Conservation (phyloP, 2,113 vertebrate species). For the Vulpes vulpes region DNA sequence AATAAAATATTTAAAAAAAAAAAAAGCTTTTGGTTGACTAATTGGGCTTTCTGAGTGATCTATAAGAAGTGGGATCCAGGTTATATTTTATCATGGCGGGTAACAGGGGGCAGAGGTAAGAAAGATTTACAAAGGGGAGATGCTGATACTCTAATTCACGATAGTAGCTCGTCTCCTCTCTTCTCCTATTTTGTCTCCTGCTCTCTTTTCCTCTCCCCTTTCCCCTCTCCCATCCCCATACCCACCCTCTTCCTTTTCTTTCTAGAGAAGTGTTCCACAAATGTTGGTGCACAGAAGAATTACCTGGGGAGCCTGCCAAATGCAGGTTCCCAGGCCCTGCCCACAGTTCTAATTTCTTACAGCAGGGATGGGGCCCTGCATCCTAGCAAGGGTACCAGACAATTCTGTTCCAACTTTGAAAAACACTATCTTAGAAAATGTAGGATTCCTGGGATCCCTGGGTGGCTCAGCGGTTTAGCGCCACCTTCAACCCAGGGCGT, state of each 20-base stretch:
- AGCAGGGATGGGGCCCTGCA: not conserved
- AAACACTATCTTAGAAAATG: not conserved
- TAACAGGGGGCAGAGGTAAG: not conserved
- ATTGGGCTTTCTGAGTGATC: not conserved
- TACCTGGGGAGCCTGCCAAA: not conserved
- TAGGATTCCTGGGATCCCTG: not conserved
- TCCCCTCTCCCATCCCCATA: not conserved
- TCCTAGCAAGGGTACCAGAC: not conserved
- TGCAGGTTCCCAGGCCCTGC: not conserved
- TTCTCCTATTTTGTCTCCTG: not conserved
- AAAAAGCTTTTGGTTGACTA: not conserved
- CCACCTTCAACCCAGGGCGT: too few relatives aligned
- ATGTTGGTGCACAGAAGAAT: not conserved
- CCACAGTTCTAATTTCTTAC: not conserved
- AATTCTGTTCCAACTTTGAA: not conserved
- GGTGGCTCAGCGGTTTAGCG: too few relatives aligned
- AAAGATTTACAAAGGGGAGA: not conserved
- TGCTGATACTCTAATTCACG: not conserved
- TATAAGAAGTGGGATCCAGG: not conserved
- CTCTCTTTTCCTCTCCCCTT: not conserved
- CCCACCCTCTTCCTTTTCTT: not conserved
- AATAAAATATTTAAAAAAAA: too few relatives aligned
- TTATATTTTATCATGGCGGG: not conserved
- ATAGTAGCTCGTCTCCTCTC: not conserved
- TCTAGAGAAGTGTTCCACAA: not conserved